Conservation (phyloP, 2,797 vertebrate genomes). For the Chelon auratus region DNA sequence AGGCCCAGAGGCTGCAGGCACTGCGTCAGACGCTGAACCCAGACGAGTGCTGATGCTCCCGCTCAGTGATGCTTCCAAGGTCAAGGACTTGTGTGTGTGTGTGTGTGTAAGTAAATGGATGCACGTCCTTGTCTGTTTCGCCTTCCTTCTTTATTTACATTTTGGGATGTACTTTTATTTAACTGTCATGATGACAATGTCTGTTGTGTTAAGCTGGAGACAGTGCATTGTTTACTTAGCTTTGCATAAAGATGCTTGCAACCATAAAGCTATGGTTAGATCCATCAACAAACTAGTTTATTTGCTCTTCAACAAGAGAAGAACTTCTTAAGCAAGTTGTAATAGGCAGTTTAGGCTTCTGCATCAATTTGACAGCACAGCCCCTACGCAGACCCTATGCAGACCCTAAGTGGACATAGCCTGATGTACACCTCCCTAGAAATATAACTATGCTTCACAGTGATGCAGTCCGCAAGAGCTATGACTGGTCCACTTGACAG, state of each 20-base stretch:
- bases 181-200: background rate
- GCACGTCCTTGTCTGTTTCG: constrained; percentile 20
- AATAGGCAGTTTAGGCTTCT: too few species aligned
- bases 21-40: constrained; percentile 69
- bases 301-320: too few species aligned
- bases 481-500: too few species aligned
- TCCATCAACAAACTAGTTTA: too few species aligned
- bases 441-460: too few species aligned
- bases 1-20: constrained; percentile 50
- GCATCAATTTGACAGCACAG: too few species aligned
- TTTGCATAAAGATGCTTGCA: background rate
- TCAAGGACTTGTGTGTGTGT: constrained; percentile 44
- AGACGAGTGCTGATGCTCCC: constrained; percentile 51
- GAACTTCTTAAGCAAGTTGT: too few species aligned
- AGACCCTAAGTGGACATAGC: too few species aligned
- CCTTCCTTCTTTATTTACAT: constrained; percentile 18
- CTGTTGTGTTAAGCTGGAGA: background rate
- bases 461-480: too few species aligned
- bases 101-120: background rate
- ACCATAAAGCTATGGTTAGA: background rate
- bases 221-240: background rate
- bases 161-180: background rate
- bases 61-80: constrained; percentile 66
- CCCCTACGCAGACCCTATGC: too few species aligned
- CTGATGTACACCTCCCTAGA: too few species aligned